phyloP scores from a whole-genome alignment of 1,140 invertebrate species.

The Drosophila orosa region DNA sequence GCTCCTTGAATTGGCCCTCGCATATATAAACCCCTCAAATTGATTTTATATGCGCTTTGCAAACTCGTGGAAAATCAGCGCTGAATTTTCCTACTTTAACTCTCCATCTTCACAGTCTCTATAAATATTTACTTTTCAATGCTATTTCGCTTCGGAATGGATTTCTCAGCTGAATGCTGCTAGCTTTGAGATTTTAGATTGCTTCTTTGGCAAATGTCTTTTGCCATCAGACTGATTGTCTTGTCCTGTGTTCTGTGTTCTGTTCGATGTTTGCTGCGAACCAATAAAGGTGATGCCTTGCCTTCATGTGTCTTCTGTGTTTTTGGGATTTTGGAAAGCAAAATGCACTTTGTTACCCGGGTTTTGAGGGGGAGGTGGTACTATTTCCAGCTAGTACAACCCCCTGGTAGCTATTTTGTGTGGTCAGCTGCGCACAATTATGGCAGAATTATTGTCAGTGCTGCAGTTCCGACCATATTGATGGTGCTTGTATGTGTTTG shows the following conservation, averaged over 20 bases:
- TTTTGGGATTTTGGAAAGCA: conserved; percentile 8
- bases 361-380: neutral
- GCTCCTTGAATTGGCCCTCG: conserved; percentile 34
- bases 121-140: conserved; percentile 54
- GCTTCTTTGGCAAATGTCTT: conserved; percentile 18
- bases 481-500: conserved; percentile 25
- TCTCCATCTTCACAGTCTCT: neutral
- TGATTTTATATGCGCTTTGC: conserved; percentile 38
- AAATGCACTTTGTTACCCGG: conserved; percentile 51
- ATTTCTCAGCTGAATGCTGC: conserved; percentile 21
- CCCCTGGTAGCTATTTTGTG: conserved; percentile 2
- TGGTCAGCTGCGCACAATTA: conserved; percentile 52
- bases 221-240: conserved; percentile 36
- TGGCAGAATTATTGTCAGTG: conserved; percentile 42
- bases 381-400: neutral
- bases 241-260: conserved; percentile 39
- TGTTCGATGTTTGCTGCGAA: conserved; percentile 10
- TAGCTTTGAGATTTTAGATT: conserved; percentile 19
- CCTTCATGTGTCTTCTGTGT: conserved; percentile 13
- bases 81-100: neutral
- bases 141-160: conserved; percentile 22
- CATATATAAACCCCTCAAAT: conserved; percentile 21
- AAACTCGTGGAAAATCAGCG: conserved; percentile 26
- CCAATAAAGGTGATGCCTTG: conserved; percentile 37
- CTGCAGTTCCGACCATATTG: conserved; percentile 20